A percentile compares a stretch with the other conserved stretches of the same genome.
Evolutionary conservation across 1,140 invertebrate species (phyloP).

Genomic region (Lepidurus apus): DNA sequence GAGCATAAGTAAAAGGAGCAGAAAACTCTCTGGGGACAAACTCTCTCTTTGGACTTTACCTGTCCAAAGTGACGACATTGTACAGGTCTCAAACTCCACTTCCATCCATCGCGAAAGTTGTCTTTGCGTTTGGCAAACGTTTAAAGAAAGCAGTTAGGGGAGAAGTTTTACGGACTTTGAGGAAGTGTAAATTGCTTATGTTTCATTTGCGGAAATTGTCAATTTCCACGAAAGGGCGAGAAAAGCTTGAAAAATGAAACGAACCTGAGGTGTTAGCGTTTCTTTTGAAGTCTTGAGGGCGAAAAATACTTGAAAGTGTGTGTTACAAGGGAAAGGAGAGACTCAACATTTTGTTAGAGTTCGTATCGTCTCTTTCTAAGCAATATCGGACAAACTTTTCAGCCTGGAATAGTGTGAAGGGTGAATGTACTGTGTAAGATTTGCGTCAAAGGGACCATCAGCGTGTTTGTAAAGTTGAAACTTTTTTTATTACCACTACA

Average conservation of each 20-base stretch:
- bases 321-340: too few species aligned
- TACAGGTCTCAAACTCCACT: neutral
- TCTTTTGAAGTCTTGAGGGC: neutral
- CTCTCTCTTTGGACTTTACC: too few species aligned
- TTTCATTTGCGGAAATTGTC: neutral
- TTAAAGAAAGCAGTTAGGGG: slow-evolving; percentile 7
- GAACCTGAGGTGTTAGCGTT: neutral
- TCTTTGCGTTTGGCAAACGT: neutral
- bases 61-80: slow-evolving; percentile 10
- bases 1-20: slow-evolving; percentile 19
- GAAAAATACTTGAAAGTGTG: too few species aligned
- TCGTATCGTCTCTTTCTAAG: too few species aligned
- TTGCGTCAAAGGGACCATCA: too few species aligned
- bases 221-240: neutral
- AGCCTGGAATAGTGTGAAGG: too few species aligned
- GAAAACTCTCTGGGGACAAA: neutral
- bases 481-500: too few species aligned
- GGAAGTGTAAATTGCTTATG: neutral
- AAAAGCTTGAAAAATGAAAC: neutral
- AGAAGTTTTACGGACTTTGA: neutral
- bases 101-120: slow-evolving; percentile 8
- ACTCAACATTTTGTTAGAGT: too few species aligned
- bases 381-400: too few species aligned
- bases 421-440: too few species aligned
- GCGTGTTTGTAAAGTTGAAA: too few species aligned